These are phyloP conservation scores for Hylaeus volcanicus DNA, from an alignment of 1,140 invertebrate genomes.

Conservation along the genomic window DNA sequence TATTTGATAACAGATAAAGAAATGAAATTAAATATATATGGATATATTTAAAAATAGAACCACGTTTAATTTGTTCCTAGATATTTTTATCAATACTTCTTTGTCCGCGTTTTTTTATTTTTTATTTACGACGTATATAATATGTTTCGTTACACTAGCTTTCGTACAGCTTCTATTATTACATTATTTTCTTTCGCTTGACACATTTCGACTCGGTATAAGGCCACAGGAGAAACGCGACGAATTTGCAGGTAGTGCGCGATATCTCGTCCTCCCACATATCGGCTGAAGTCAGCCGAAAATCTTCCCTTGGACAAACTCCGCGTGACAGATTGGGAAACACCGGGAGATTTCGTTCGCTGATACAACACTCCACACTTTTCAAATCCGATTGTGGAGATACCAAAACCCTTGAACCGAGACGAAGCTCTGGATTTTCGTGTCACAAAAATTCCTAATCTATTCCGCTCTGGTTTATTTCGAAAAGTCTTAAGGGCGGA, in stretches of 20 bases:
- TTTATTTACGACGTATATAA: too few species aligned
- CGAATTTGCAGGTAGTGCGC: neutral
- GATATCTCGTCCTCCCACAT: neutral
- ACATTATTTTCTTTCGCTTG: too few species aligned
- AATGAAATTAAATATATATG: too few species aligned
- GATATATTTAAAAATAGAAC: too few species aligned
- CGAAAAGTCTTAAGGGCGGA: too few species aligned
- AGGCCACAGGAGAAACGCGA: neutral
- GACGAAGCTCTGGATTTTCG: constrained; percentile 22
- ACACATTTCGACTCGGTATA: neutral
- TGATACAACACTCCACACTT: constrained; percentile 73
- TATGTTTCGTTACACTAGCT: too few species aligned
- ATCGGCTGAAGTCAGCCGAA: constrained; percentile 27
- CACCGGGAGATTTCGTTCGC: constrained; percentile 58
- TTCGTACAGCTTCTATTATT: too few species aligned
- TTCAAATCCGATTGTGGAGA: constrained; percentile 66
- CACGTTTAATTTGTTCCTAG: too few species aligned
- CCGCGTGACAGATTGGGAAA: constrained; percentile 52
- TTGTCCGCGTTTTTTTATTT: too few species aligned
- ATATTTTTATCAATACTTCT: too few species aligned
- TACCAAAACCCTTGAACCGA: constrained; percentile 29
- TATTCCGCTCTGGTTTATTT: neutral
- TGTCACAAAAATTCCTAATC: constrained; percentile 8
- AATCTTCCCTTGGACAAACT: constrained; percentile 52
- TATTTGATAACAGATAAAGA: too few species aligned